These are phyloP conservation scores for Gryllus bimaculatus DNA, from an alignment of 1,140 invertebrate species.

Conservation along the genomic window DNA sequence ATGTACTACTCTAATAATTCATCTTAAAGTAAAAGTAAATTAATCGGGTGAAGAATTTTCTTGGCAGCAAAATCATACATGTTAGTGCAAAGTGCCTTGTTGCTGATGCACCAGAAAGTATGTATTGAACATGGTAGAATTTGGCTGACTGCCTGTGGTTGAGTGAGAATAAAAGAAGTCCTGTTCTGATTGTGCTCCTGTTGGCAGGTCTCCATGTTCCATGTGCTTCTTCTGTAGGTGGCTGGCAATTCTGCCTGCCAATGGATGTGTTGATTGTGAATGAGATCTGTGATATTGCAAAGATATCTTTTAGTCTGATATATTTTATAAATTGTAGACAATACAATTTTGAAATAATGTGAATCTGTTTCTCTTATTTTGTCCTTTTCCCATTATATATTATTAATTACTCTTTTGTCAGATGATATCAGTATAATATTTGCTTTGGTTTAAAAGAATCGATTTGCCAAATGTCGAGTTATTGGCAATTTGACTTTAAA, in stretches of 20 bases:
- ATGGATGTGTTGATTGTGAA: not conserved
- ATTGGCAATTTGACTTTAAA: too few species aligned
- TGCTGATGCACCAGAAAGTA: too few species aligned
- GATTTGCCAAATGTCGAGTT: not conserved
- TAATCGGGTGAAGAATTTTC: too few species aligned
- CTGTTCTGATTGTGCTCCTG: not conserved
- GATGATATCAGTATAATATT: not conserved
- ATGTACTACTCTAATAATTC: too few species aligned
- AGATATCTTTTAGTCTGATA: not conserved
- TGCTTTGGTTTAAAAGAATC: not conserved
- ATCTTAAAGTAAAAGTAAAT: too few species aligned
- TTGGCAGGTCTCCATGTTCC: not conserved
- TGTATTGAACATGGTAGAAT: too few species aligned
- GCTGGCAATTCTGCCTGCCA: not conserved
- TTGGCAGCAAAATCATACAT: too few species aligned
- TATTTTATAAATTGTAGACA: not conserved
- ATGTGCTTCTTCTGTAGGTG: not conserved
- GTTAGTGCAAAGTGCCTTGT: too few species aligned
- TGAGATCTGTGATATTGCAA: not conserved
- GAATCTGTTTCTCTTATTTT: too few species aligned
- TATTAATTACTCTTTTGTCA: not conserved
- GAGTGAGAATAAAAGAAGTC: too few species aligned
- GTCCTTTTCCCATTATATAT: not conserved
- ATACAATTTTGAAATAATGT: too few species aligned
- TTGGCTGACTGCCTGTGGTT: too few species aligned